phyloP scores from a whole-genome alignment of 2,888 invertebrate genomes.

The Chymomyza amoena region DNA sequence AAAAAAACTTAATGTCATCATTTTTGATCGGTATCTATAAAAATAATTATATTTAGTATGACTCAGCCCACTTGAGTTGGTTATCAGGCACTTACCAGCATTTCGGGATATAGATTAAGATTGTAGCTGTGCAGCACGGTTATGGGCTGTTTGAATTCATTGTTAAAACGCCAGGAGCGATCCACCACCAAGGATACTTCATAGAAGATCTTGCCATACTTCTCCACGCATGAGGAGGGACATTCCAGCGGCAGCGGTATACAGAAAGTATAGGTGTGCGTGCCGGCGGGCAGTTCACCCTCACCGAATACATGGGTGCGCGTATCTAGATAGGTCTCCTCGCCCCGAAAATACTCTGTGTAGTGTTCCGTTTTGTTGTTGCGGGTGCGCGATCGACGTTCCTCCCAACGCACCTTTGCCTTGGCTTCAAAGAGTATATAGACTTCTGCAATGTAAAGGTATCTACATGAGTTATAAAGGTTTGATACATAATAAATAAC shows the following conservation, averaged over 20 bases:
- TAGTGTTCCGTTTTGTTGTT: conserved; percentile 15
- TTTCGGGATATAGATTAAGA: conserved; percentile 85
- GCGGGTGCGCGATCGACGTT: conserved; percentile 11
- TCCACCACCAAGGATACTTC: conserved; percentile 87
- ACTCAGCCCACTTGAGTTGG: neutral
- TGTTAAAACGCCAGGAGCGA: conserved; percentile 86
- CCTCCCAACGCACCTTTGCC: conserved; percentile 55
- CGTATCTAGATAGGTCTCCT: conserved; percentile 21
- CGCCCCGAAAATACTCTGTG: conserved; percentile 16
- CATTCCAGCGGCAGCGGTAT: conserved; percentile 50
- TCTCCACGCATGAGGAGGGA: conserved; percentile 81
- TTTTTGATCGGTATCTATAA: conserved; percentile 39
- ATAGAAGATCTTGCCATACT: conserved; percentile 86
- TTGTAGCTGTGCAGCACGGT: conserved; percentile 88
- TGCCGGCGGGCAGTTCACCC: conserved; percentile 38
- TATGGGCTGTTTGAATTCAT: conserved; percentile 78
- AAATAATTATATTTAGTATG: neutral
- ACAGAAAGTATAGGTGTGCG: conserved; percentile 50
- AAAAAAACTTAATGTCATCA: conserved; percentile 45
- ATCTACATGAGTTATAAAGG: neutral
- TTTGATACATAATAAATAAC: neutral
- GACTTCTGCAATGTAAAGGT: conserved; percentile 31
- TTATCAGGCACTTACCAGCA: conserved; percentile 80
- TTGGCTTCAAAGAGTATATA: conserved; percentile 50
- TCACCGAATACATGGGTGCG: conserved; percentile 4